Evolutionary conservation across 2,113 vertebrate species (phyloP).

Genomic region (Camelus bactrianus): DNA sequence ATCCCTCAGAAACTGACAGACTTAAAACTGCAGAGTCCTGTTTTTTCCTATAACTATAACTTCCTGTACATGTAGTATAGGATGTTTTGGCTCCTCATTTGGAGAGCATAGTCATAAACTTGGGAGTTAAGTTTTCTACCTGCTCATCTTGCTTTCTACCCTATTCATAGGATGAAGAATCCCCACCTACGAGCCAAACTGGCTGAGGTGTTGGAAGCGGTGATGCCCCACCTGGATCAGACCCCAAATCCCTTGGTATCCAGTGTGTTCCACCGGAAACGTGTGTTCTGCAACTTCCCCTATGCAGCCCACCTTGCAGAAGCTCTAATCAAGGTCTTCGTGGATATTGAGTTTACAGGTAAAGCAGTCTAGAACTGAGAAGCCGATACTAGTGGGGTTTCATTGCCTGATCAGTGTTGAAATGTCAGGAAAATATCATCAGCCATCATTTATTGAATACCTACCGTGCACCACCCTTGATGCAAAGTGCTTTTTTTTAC

Average conservation of each 20-base stretch:
- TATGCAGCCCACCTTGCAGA: constrained; percentile 94
- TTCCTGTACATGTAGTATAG: not conserved
- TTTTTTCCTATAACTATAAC: not conserved
- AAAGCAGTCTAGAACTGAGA: fast-evolving
- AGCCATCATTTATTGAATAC: not conserved
- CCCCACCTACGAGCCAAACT: constrained; percentile 98
- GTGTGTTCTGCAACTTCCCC: constrained; percentile 95
- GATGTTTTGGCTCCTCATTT: not conserved
- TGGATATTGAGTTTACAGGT: constrained; percentile 99
- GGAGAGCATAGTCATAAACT: not conserved
- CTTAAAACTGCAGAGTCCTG: not conserved
- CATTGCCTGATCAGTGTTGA: not conserved
- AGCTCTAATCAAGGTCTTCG: constrained; percentile 97
- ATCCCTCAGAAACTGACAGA: not conserved
- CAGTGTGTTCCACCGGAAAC: constrained; percentile 94
- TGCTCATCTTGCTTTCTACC: not conserved
- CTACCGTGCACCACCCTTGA: not conserved
- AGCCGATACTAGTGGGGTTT: not conserved
- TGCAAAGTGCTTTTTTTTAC: not conserved
- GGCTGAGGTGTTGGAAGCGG: constrained; percentile 97
- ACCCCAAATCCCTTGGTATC: constrained; percentile 89
- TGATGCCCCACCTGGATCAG: constrained; percentile 98
- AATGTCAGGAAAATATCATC: not conserved
- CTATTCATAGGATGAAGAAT: constrained; percentile 95
- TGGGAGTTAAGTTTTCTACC: not conserved